Base-by-base conservation (phyloP, 1,140 invertebrate species). In the Melanaphis sacchari region DNA sequence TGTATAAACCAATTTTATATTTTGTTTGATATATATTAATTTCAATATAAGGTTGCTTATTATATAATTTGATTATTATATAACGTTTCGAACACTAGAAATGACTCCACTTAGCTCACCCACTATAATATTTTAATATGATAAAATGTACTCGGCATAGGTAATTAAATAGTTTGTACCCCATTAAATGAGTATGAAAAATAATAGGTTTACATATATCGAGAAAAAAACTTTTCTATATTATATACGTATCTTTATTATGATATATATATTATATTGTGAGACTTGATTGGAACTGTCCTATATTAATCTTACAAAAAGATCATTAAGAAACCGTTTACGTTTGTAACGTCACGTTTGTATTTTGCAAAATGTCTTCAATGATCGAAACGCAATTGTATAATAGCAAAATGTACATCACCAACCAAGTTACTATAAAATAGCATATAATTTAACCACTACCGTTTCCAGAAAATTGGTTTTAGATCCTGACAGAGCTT, bases 1-100 rank as follows among this genome's bases (percentile, higher is more conserved):
- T 84, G 82, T 24, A 84, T 84, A 84, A 84, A 84, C 24, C 59
- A 76, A 76, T n/a, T 76, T 76, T n/a, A n/a, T n/a, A 76, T n/a
- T 76, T 76, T 76, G n/a, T 76, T 76, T n/a, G 59, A n/a, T 76
- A 76, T 38, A 38, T 82, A 38, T 40, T 40, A 24, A 84, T 84
- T 40, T 41, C 82, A 26, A 24, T 38, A 38, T 82, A 7, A 9
- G 0, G 40, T 82, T 21, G 36, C 22, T 40, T 40, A 31, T 40
- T 41, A 26, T 24, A 24, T 82, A 40, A 40, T 82, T 40, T 82
- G 40, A 82, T 82, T 36, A 82, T 82, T 8, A 24, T 9, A 22
- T 21, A 82, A 82, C 21, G 22, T 82, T 2, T 22, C 21, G 18
- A 38, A 82, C 7, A 82, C 9, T 40, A 21, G 2, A 21, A 2